A percentile compares a stretch with the other conserved stretches of the same genome.
Evolutionary conservation across 2,888 invertebrate species (phyloP).

Genomic region (Xanthia togata): DNA sequence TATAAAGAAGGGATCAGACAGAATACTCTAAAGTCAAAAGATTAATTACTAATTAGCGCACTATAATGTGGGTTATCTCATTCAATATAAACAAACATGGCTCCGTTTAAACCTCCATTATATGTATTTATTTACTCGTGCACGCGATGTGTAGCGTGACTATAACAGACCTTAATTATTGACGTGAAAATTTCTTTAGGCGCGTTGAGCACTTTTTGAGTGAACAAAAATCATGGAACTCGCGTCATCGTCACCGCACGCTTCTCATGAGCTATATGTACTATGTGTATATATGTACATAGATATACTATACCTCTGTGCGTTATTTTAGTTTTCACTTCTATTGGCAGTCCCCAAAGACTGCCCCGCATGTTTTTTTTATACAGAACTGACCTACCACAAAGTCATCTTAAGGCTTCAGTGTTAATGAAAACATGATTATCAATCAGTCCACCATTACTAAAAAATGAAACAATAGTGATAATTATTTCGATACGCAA

Average conservation of each 20-base stretch:
- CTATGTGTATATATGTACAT: too few species aligned
- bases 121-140: conserved; percentile 8
- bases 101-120: conserved; percentile 8
- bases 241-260: too few species aligned
- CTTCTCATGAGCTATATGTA: too few species aligned
- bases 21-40: conserved; percentile 16
- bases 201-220: too few species aligned
- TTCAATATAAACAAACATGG: conserved; percentile 15
- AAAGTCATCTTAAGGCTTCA: conserved; percentile 36
- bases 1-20: conserved; percentile 1
- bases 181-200: too few species aligned
- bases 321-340: too few species aligned
- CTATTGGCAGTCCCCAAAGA: too few species aligned
- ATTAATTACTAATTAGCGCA: conserved; percentile 25
- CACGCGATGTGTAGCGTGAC: conserved; percentile 40
- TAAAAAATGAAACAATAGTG: not conserved
- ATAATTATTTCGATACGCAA: not conserved
- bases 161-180: conserved; percentile 8
- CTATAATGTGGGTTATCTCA: not conserved
- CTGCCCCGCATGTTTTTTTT: too few species aligned
- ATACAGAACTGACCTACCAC: conserved; percentile 44
- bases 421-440: conserved; percentile 12
- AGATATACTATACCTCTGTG: too few species aligned
- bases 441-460: not conserved
- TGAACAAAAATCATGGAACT: too few species aligned